phyloP scores from a whole-genome alignment of 2,888 invertebrate genomes.

The Linhomoeus sp. region DNA sequence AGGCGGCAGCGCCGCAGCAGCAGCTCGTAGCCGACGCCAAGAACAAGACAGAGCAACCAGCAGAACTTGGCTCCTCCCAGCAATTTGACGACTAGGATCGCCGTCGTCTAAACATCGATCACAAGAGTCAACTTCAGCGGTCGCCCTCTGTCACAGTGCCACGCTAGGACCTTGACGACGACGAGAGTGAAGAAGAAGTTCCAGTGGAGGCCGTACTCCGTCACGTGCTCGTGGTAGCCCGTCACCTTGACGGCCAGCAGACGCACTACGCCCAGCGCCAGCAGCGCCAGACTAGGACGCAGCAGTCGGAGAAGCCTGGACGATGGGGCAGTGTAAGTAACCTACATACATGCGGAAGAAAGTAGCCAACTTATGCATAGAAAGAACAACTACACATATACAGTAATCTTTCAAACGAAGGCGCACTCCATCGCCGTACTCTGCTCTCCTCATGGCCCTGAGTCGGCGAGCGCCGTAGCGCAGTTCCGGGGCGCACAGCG shows the following conservation, averaged over 20 bases:
- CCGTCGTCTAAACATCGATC: no score
- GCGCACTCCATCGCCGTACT: no score
- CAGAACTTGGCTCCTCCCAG: no score
- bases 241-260: conserved; percentile 34
- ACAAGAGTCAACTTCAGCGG: no score
- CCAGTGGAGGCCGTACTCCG: conserved; percentile 92
- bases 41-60: no score
- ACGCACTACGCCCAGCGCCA: conserved; percentile 32
- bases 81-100: no score
- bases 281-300: conserved; percentile 23
- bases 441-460: neutral
- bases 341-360: no score
- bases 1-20: neutral
- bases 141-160: no score
- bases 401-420: no score
- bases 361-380: no score
- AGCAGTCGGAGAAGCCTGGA: conserved; percentile 7
- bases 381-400: no score
- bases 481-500: conserved; percentile 38
- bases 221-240: conserved; percentile 64
- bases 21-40: neutral
- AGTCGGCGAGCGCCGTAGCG: conserved; percentile 4
- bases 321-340: no score
- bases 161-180: conserved; percentile 52
- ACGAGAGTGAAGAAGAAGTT: conserved; percentile 92